phyloP scores from a whole-genome alignment of 92 coral and sea anemone species.

The Umimayanthus chanpuru region DNA sequence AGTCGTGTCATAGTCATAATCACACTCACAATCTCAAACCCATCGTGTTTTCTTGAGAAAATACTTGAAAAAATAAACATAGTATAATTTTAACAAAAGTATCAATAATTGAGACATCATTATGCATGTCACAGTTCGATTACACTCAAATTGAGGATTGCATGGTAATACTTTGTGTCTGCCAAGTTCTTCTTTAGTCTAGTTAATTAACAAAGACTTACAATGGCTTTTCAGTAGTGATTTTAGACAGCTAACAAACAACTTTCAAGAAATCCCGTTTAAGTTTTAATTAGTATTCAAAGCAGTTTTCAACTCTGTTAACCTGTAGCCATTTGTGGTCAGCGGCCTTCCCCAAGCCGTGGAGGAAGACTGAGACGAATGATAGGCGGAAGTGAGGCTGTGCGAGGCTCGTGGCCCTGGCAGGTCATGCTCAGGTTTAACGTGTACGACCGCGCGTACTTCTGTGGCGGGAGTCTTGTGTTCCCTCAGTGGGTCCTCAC shows the following conservation, averaged over 20 bases:
- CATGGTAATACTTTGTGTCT: not conserved
- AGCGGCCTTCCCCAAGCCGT: constrained; percentile 50
- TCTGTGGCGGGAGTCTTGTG: constrained; percentile 69
- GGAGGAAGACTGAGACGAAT: constrained; percentile 42
- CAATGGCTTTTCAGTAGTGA: not conserved
- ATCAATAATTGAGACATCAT: too few relatives aligned
- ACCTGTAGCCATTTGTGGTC: constrained; percentile 67
- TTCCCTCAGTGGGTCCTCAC: constrained; percentile 78
- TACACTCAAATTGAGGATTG: not conserved
- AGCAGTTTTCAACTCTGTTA: not conserved
- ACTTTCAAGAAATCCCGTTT: not conserved
- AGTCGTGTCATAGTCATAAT: not conserved
- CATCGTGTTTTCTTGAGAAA: too few relatives aligned
- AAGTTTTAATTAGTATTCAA: not conserved
- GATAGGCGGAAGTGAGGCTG: constrained; percentile 61
- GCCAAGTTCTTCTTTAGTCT: not conserved
- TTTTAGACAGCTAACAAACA: not conserved
- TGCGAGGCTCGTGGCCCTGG: constrained; percentile 75
- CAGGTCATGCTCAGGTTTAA: constrained; percentile 67
- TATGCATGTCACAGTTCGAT: not conserved
- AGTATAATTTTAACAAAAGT: too few relatives aligned
- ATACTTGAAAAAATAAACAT: too few relatives aligned
- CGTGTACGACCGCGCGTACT: constrained; percentile 44
- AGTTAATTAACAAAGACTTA: too few relatives aligned
- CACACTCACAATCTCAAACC: too few relatives aligned